Base-by-base conservation (phyloP, 2,113 vertebrate genomes). In the Tupaia tana region DNA sequence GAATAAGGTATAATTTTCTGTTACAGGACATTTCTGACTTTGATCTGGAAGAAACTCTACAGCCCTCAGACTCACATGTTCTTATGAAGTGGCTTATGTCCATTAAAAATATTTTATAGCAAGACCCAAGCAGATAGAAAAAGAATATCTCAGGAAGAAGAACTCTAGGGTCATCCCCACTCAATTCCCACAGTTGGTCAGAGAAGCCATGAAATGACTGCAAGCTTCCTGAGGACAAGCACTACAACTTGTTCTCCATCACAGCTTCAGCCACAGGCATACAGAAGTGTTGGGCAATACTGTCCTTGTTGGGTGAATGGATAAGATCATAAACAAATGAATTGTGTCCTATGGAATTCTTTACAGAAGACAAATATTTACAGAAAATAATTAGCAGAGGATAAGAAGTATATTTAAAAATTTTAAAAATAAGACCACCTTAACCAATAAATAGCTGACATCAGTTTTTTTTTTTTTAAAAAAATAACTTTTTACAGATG, bases 1-100 rank as follows among this genome's bases (percentile, higher is more conserved):
- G 67, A 82, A 86, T 24, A 91, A 59, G 24, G 11, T 86, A 5
- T 80, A 61, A 93, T 92, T 95, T 93, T 56, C 75, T 52, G 13
- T 56, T 43, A 31, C 29, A 20, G 56, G 29, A 63, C 3, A 43
- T 15, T 25, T 73, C 69, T 80, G 19, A 18, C 54, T 67, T 31
- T 81, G 59, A 74, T 31, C 25, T 79, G 24, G 20, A 89, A 96
- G 14, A 71, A 19, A 2, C 16, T 73, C 25, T 58, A 15, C 27
- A 74, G 14, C 19, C 6, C n/a, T 82, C 27, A 70, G 19, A 20
- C 25, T n/a, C 25, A 81, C 12, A 10, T 12, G 2, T 1, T 91
- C 20, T 89, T 79, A 20, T 0, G 24, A 89, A 78, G 3, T 56
- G 8, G 6, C 2, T 64, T 56, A 61, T 58, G 29, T 75, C 75